Base-by-base conservation (phyloP, 2,113 vertebrate species). In the Oriolus oriolus region DNA sequence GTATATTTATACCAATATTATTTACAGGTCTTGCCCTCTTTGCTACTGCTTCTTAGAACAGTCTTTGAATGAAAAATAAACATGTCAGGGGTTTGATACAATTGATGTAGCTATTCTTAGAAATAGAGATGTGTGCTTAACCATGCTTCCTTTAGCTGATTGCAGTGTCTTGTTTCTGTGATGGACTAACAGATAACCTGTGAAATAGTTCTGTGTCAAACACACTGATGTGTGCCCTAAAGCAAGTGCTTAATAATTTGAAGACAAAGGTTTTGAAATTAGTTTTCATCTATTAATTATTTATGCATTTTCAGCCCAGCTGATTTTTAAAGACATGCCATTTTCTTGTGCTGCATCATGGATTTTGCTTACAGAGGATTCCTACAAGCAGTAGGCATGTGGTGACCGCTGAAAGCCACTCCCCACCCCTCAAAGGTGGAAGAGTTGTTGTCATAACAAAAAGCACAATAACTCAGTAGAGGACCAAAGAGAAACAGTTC, bases 1-100 rank as follows among this genome's bases (percentile, higher is more conserved):
- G 85, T 96, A 86, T 97, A 97, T 96, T 97, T 97, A 97, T 96
- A 96, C 87, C 89, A 81, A 91, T 96, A 96, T 97, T 97, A 98
- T 97, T 98, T 96, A 94, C 94, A 95, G 95, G 79, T 88, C 92
- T 94, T 96, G 74, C 63, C 65, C 85, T 96, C 83, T 54, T 89
- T 86, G 82, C 86, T 95, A 4, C 76, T 97, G 70, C 83, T 91
- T 92, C 93, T 95, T 92, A 84, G 84, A 88, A 66, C 89, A 87
- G 84, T 85, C 75, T 73, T 91, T 86, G 83, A 91, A 91, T 70
- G 81, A 92, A 95, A 97, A 97, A 97, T 77, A 94, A 94, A 75
- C 18, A 2, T 89, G 74, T 76, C 44, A 65, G 44, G 53, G 4
- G 42, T 93, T 92, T 83, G 96, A 94, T 97, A 78, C 44, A 90